Conservation (phyloP, 1,140 invertebrate genomes). For the Ceratoteleas bidentatus region DNA sequence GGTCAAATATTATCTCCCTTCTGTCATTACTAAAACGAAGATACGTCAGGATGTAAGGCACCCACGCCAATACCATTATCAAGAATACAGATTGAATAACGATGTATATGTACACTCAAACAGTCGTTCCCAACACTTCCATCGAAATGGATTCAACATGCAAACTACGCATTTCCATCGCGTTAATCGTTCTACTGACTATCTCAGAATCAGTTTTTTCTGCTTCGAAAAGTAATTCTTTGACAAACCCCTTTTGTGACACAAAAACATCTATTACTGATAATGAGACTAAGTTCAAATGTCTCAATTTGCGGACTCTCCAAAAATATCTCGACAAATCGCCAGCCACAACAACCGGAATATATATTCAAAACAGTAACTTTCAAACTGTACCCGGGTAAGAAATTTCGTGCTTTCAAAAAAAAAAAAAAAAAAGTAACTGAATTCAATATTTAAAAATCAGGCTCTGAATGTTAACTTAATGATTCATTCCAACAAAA, state of each 20-base stretch:
- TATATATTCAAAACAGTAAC: constrained; percentile 23
- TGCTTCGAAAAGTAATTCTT: background rate
- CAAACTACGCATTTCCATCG: background rate
- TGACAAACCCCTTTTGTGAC: constrained; percentile 3
- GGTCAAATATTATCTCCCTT: background rate
- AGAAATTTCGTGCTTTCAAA: background rate
- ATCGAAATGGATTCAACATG: constrained; percentile 22
- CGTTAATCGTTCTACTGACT: background rate
- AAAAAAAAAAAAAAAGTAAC: too few species aligned
- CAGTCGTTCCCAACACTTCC: constrained; percentile 5
- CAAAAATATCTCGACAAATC: constrained; percentile 39
- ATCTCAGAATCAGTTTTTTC: background rate
- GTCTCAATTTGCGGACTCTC: constrained; percentile 22
- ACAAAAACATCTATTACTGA: background rate
- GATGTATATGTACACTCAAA: background rate
- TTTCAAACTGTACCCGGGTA: constrained; percentile 51
- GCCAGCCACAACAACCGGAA: background rate
- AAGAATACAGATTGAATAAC: constrained; percentile 9
- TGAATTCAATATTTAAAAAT: too few species aligned
- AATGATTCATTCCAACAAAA: too few species aligned
- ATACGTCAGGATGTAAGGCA: background rate
- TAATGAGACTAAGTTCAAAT: constrained; percentile 9
- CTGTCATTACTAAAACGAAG: background rate
- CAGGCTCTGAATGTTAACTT: too few species aligned
- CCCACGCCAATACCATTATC: background rate